Percentiles rank a stretch among this genome's conserved stretches.
Evolutionary conservation across 2,797 vertebrate species (phyloP).

Genomic region (Heterohyrax brucei): DNA sequence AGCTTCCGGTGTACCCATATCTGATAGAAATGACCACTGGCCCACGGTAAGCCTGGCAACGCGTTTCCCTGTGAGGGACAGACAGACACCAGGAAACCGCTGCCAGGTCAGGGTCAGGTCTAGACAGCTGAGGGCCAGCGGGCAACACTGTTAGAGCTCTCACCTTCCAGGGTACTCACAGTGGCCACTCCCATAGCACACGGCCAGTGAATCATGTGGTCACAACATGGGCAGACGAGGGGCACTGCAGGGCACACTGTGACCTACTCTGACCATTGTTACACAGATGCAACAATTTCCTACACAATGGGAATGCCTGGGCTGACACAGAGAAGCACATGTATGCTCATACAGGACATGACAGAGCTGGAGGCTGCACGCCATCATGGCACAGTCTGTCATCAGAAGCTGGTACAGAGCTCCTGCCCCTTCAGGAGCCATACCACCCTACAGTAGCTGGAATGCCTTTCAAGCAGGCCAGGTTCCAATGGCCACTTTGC

Average conservation of each 20-base stretch:
- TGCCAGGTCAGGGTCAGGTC: neutral
- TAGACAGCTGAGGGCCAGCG: rapidly evolving
- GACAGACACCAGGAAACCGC: rapidly evolving
- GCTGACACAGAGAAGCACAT: rapidly evolving
- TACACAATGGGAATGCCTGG: rapidly evolving
- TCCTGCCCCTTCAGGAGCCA: neutral
- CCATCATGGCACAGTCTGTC: rapidly evolving
- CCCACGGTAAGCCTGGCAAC: rapidly evolving
- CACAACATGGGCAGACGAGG: neutral
- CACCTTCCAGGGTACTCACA: neutral
- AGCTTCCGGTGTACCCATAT: rapidly evolving
- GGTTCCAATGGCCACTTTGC: rapidly evolving
- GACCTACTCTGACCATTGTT: rapidly evolving
- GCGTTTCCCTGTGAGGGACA: rapidly evolving
- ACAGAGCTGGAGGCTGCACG: rapidly evolving
- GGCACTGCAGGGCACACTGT: rapidly evolving
- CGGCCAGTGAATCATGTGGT: rapidly evolving
- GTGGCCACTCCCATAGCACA: rapidly evolving
- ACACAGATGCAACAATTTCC: rapidly evolving
- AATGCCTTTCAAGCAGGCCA: neutral
- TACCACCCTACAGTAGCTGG: rapidly evolving
- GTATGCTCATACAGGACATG: rapidly evolving
- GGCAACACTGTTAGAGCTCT: rapidly evolving
- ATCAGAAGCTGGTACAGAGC: too few species aligned
- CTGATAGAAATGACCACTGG: too few species aligned